Evolutionary conservation across 35 echinoderm and acorn worm species (phyloP), one percentile per base, ranked within the genome.

Genomic region (Lytechinus pictus): DNA sequence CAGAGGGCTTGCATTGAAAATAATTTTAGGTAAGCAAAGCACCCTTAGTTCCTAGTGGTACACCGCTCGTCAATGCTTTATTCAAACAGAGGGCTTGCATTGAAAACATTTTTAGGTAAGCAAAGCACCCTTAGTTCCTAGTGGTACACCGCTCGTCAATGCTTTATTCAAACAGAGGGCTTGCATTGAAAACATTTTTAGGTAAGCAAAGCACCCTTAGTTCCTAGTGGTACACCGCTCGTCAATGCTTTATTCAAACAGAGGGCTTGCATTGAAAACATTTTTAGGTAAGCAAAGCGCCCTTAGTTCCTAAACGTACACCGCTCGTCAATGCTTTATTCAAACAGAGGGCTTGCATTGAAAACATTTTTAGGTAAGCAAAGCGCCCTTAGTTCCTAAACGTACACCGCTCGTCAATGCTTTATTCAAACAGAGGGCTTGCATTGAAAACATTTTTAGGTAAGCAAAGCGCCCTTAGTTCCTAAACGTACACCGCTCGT

Each of bases 341-440:
- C 97, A 99, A 98, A 94, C 98, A 99, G 86, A 92, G 97, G 27
- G 97, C 98, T 27, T 99, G 98, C 57, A 97, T 99, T 19, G 98
- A 99, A 90, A 99, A 99, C 87, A 97, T 99, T n/a, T 99, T 99
- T 95, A 97, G 97, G 98, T 99, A 92, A 96, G 96, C 10, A 71
- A 24, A 11, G 0, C 33, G 2, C 33, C 33, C 33, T 44, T 44
- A 2, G 33, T 52, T 6, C 89, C 28, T 44, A 87, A 8, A 51
- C 0, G 11, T 56, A 33, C 10, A 9, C 1, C 54, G 51, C 24
- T 6, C 11, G 10, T 8, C 51, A 9, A 24, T 27, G 54, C 9
- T 54, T 9, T 79, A 71, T 24, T 53, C 8, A 5, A 53, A 52
- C 11, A 94, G 19, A 14, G 9, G 28, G 14, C 10, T 7, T 0